These are phyloP conservation scores for Conops quadrifasciatus DNA, from an alignment of 2,888 invertebrate species.

Conservation along the genomic window DNA sequence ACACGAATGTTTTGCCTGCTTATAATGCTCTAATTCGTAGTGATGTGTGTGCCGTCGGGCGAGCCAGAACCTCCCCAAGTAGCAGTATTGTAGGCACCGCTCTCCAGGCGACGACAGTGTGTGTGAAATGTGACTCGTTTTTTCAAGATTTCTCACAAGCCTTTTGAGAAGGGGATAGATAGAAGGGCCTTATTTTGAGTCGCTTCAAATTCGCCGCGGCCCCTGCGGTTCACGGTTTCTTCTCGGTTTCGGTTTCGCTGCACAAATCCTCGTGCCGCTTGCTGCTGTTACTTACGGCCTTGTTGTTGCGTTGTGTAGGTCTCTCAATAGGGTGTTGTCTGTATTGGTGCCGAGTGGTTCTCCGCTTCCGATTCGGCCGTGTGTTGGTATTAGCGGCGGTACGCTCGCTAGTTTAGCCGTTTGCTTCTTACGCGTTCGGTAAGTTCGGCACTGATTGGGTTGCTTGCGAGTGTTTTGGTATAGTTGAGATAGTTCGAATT, in stretches of 20 bases:
- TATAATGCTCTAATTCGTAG: slow-evolving; percentile 25
- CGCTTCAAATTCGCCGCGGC: slow-evolving; percentile 38
- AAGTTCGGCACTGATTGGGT: no score
- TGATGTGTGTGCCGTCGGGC: slow-evolving; percentile 1
- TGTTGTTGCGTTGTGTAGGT: slow-evolving; percentile 24
- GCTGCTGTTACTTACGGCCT: slow-evolving; percentile 5
- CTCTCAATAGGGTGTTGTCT: background rate
- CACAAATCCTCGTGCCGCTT: background rate
- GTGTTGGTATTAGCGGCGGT: slow-evolving; percentile 24
- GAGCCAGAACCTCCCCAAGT: slow-evolving; percentile 12
- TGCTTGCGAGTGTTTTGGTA: no score
- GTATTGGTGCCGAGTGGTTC: slow-evolving; percentile 37
- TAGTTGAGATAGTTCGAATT: background rate
- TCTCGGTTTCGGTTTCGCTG: slow-evolving; percentile 20
- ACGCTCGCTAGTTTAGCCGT: background rate
- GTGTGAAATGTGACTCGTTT: slow-evolving; percentile 2
- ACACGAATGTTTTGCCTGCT: slow-evolving; percentile 20
- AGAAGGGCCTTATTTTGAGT: slow-evolving; percentile 1
- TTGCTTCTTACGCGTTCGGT: slow-evolving; percentile 27
- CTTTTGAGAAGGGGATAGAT: slow-evolving; percentile 10
- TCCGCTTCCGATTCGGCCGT: slow-evolving; percentile 35
- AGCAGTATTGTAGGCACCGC: slow-evolving; percentile 1
- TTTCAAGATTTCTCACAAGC: background rate
- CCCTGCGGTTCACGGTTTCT: slow-evolving; percentile 19
- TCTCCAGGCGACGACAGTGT: slow-evolving; percentile 32